These are phyloP conservation scores for Drosophila ananassae DNA, from an alignment of 1,140 invertebrate species.

Conservation along the genomic window DNA sequence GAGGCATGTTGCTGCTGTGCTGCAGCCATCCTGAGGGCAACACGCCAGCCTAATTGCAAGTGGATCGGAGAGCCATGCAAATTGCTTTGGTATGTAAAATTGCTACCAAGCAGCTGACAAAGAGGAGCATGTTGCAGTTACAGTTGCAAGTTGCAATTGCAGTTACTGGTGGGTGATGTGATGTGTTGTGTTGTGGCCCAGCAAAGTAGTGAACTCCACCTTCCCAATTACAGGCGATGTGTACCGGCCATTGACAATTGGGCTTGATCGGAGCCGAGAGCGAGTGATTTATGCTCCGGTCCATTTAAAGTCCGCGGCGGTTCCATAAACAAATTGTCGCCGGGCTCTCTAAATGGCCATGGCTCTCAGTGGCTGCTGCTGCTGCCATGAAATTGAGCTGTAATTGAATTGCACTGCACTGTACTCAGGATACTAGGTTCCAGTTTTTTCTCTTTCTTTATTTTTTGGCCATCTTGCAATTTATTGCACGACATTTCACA, in stretches of 20 bases:
- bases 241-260: constrained; percentile 72
- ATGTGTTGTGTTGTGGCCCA: constrained; percentile 12
- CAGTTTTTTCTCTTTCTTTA: constrained; percentile 17
- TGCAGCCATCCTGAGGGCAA: constrained; percentile 50
- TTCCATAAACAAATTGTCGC: constrained; percentile 82
- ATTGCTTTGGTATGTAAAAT: constrained; percentile 48
- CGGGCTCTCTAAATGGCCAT: constrained; percentile 74
- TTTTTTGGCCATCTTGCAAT: constrained; percentile 77
- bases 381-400: constrained; percentile 76
- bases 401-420: constrained; percentile 74
- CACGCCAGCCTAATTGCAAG: constrained; percentile 75
- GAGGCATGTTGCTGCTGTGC: constrained; percentile 64
- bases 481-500: constrained; percentile 77
- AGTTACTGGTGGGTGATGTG: constrained; percentile 28
- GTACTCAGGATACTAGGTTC: constrained; percentile 64
- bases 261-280: constrained; percentile 50
- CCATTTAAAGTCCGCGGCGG: constrained; percentile 78
- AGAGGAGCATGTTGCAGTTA: neutral
- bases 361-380: constrained; percentile 30
- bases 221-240: constrained; percentile 64
- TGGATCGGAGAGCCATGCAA: constrained; percentile 61
- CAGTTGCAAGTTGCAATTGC: constrained; percentile 10
- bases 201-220: constrained; percentile 25
- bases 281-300: constrained; percentile 73
- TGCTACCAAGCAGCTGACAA: constrained; percentile 14